phyloP scores from a whole-genome alignment of 2,888 invertebrate genomes.

The Tryphoninae sp. region DNA sequence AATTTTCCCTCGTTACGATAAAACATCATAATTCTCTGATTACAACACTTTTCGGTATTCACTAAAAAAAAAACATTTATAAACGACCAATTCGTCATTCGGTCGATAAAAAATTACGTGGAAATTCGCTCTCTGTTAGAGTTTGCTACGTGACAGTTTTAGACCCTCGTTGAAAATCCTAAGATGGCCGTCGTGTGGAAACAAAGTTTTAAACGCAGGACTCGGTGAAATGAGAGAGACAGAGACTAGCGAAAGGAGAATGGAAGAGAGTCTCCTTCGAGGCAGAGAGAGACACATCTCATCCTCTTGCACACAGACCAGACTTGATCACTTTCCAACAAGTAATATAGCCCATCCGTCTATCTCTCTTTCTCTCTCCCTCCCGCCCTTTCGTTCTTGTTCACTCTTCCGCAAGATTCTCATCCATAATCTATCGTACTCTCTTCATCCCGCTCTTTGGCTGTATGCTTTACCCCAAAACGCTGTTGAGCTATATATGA shows the following conservation, averaged over 20 bases:
- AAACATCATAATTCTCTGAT: constrained; percentile 1
- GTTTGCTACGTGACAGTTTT: constrained; percentile 22
- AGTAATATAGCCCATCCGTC: constrained; percentile 55
- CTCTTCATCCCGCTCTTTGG: constrained; percentile 14
- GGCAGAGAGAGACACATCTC: constrained; percentile 29
- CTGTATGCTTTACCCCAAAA: constrained; percentile 44
- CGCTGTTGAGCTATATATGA: constrained; percentile 17
- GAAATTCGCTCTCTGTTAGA: constrained; percentile 5
- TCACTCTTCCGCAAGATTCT: constrained; percentile 47
- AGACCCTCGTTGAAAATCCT: constrained; percentile 24
- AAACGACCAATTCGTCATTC: constrained; percentile 6
- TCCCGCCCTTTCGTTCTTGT: constrained; percentile 30
- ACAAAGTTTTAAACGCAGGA: constrained; percentile 37
- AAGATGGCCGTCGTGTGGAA: constrained; percentile 51
- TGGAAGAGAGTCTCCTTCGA: constrained; percentile 39
- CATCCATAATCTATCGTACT: constrained; percentile 61
- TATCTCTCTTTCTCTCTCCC: constrained; percentile 32
- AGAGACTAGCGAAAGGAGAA: constrained; percentile 15
- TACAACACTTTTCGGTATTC: neutral
- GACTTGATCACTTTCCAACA: constrained; percentile 64
- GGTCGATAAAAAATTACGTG: neutral
- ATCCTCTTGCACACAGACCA: constrained; percentile 33
- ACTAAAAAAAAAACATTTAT: neutral
- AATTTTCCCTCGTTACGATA: neutral
- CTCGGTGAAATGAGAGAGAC: constrained; percentile 14